Evolutionary conservation across 2,888 invertebrate species (phyloP).

Genomic region (Caenorhabditis sinica): DNA sequence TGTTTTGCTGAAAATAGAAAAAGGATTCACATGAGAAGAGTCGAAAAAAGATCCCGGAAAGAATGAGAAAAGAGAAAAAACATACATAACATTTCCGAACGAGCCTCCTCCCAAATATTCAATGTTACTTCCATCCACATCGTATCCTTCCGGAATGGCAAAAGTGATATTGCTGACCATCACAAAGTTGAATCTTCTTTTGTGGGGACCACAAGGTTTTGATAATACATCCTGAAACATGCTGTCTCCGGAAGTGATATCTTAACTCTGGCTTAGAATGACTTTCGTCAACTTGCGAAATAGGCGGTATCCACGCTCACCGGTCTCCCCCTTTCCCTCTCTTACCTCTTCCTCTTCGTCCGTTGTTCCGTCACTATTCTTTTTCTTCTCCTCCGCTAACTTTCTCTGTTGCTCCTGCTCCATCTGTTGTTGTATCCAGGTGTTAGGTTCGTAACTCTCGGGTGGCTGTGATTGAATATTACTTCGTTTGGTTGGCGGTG

Average conservation of each 20-base stretch:
- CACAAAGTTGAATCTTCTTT: conserved; percentile 59
- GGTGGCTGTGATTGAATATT: conserved; percentile 49
- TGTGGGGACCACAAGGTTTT: conserved; percentile 55
- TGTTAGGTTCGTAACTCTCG: conserved; percentile 51
- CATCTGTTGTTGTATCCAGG: conserved; percentile 54
- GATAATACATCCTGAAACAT: conserved; percentile 46
- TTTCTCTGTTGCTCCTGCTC: conserved; percentile 54
- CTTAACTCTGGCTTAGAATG: background rate
- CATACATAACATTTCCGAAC: conserved; percentile 82
- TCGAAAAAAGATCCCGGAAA: background rate
- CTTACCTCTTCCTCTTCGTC: conserved; percentile 51
- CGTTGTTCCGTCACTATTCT: conserved; percentile 23
- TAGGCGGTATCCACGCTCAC: too few relatives aligned
- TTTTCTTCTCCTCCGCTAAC: conserved; percentile 47
- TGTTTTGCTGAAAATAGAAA: conserved; percentile 66
- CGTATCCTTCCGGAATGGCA: conserved; percentile 74
- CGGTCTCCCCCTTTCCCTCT: background rate
- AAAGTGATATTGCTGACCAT: conserved; percentile 76
- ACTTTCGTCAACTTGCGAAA: conserved; percentile 48
- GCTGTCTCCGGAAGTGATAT: background rate
- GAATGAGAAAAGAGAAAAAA: conserved; percentile 13
- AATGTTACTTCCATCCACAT: conserved; percentile 45
- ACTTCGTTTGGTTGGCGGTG: conserved; percentile 51
- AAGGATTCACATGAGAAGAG: background rate
- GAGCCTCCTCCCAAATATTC: conserved; percentile 80